Conservation (phyloP, 2,797 vertebrate genomes). For the Pempheris klunzingeri region DNA sequence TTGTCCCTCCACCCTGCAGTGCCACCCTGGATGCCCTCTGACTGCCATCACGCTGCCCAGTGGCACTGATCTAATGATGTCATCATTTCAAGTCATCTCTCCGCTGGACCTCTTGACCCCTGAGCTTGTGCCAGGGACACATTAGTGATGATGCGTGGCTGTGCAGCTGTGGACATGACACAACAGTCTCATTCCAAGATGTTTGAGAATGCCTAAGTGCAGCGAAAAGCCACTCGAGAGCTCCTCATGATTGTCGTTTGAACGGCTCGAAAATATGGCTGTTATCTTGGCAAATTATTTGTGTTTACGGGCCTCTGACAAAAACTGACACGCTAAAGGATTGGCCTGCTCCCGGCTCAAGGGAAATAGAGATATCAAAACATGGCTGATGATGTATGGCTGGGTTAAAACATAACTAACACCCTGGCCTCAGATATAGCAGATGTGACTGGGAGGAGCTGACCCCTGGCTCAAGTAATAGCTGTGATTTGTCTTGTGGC, state of each 20-base stretch:
- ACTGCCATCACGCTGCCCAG: constrained; percentile 58
- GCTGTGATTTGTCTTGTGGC: constrained; percentile 44
- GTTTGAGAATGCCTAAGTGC: constrained; percentile 36
- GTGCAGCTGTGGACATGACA: constrained; percentile 60
- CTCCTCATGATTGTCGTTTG: constrained; percentile 20
- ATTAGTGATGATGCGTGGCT: constrained; percentile 55
- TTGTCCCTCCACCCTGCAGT: constrained; percentile 59
- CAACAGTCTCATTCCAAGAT: constrained; percentile 40
- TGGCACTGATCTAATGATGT: constrained; percentile 73
- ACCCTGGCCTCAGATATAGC: constrained; percentile 27
- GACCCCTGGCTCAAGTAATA: constrained; percentile 44
- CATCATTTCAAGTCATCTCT: constrained; percentile 68
- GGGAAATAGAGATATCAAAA: constrained; percentile 36
- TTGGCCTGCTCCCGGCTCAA: background rate
- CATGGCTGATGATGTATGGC: constrained; percentile 42
- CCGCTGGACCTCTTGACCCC: constrained; percentile 62
- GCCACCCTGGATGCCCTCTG: constrained; percentile 59
- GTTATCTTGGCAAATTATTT: constrained; percentile 16
- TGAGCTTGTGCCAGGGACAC: constrained; percentile 43
- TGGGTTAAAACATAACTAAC: constrained; percentile 31
- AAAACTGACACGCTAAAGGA: background rate
- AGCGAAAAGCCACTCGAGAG: constrained; percentile 15
- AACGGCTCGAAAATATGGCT: constrained; percentile 14
- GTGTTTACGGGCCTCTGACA: background rate
- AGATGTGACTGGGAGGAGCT: constrained; percentile 23